These are phyloP conservation scores for Megalonaias nervosa DNA, from an alignment of 1,140 invertebrate species.

Conservation along the genomic window DNA sequence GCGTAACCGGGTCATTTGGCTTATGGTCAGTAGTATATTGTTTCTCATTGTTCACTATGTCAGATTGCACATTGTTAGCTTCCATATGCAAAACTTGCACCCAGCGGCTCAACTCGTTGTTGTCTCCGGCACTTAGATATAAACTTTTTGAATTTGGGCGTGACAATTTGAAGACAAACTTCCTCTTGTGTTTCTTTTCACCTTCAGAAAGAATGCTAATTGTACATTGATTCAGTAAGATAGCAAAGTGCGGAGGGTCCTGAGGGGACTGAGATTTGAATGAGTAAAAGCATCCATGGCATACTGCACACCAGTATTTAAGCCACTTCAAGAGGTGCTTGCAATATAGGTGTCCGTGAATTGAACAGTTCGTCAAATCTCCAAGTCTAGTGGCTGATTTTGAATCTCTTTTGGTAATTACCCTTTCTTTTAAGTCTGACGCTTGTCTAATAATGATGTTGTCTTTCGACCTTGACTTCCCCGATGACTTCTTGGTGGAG, in stretches of 20 bases:
- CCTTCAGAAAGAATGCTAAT: conserved; percentile 44
- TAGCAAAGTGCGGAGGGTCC: conserved; percentile 39
- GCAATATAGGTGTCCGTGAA: conserved; percentile 48
- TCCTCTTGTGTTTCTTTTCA: conserved; percentile 44
- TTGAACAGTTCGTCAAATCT: conserved; percentile 42
- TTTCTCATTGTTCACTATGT: no score
- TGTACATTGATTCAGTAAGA: conserved; percentile 45
- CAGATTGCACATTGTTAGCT: conserved; percentile 43
- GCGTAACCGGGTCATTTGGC: no score
- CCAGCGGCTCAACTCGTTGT: conserved; percentile 49
- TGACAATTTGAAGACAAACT: conserved; percentile 54
- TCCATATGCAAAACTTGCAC: conserved; percentile 54
- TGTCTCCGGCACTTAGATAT: conserved; percentile 47
- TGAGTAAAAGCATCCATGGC: conserved; percentile 54
- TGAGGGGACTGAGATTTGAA: conserved; percentile 49
- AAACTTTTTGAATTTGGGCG: conserved; percentile 51
- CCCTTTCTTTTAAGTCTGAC: conserved; percentile 56
- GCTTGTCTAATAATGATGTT: conserved; percentile 41
- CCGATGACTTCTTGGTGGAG: neutral
- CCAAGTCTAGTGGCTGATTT: conserved; percentile 34
- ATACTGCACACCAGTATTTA: conserved; percentile 54
- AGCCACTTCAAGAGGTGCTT: conserved; percentile 49
- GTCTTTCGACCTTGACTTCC: conserved; percentile 43
- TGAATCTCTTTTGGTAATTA: conserved; percentile 36
- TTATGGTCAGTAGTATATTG: no score